Percentiles rank a stretch among this genome's conserved stretches.
phyloP scores from a whole-genome alignment of 1,140 invertebrate genomes.

The Colletes gigas region DNA sequence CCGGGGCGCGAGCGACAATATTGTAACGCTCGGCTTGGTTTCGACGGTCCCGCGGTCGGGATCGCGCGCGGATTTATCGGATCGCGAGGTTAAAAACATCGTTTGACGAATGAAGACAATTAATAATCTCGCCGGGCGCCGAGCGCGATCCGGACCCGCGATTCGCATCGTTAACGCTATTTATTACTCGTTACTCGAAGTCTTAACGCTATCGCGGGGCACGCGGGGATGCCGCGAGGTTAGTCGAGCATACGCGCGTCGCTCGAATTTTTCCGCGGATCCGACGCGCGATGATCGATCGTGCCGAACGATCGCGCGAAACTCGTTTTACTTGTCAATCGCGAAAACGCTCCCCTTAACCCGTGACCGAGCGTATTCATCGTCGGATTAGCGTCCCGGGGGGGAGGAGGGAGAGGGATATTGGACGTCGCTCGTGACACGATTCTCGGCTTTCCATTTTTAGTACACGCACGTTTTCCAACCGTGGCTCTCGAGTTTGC shows the following conservation, averaged over 20 bases:
- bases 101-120: constrained; percentile 39
- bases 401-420: too few species aligned
- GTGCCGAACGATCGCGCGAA: constrained; percentile 11
- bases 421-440: constrained; percentile 6
- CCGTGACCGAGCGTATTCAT: constrained; percentile 46
- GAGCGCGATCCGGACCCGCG: constrained; percentile 16
- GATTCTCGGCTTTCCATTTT: background rate
- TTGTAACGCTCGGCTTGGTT: background rate
- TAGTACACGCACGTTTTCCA: background rate
- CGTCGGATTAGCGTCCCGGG: constrained; percentile 39
- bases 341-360: constrained; percentile 34
- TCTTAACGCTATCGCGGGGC: constrained; percentile 1
- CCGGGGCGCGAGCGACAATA: background rate
- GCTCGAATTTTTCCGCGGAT: constrained; percentile 11
- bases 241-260: background rate
- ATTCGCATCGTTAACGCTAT: constrained; percentile 47
- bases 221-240: background rate
- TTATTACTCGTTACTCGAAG: constrained; percentile 25
- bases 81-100: background rate
- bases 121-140: constrained; percentile 31
- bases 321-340: constrained; percentile 51
- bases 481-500: background rate
- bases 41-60: background rate
- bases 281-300: constrained; percentile 36
- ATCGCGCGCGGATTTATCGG: constrained; percentile 16